Base-by-base conservation (phyloP, 2,888 invertebrate species). In the Brachylomia viminalis region DNA sequence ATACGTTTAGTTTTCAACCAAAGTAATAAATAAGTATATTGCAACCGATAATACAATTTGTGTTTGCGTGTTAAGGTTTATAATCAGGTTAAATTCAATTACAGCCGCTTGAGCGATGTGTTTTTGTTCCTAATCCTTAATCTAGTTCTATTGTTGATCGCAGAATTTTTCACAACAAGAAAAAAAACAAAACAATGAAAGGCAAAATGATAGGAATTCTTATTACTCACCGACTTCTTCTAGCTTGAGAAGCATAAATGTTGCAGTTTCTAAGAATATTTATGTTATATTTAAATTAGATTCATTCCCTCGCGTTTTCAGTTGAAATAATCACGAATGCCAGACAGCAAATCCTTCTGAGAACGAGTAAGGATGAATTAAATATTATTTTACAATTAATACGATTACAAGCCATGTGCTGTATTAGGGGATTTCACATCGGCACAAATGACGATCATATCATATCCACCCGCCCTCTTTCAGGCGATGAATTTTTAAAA, bases 171-270 rank as follows among this genome's bases (percentile, higher is more conserved):
- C 7, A 5, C 6, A 0, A 47, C 15, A 17, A 33, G 47, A 42
- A 62, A 47, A 11, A 1, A n/a, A 42, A 42, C 6, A 10, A 42
- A 42, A 42, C 4, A 42, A 42, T 1, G 42, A 42, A 42, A 42
- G 42, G 5, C 17, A 23, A 61, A 33, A 45, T 75, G 1, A 33
- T 47, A 27, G 10, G 30, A 67, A 61, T 76, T 61, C 27, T 10
- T 20, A 42, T 38, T 54, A 47, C 15, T 30, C 30, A 13, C 27
- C 2, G 42, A 30, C 4, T 59, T 10, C 1, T 59, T 30, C 27
- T 30, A 66, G 75, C 27, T 66, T 17, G 23, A 23, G 33, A 10
- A 38, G 61, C 45, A 66, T 75, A 76, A 42, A 59, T 23, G 62
- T 56, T 42, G 2, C 47, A 58, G 15, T 7, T 64, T 52, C 56